Evolutionary conservation across 1,140 invertebrate genomes (phyloP).

Genomic region (Capitella teleta): DNA sequence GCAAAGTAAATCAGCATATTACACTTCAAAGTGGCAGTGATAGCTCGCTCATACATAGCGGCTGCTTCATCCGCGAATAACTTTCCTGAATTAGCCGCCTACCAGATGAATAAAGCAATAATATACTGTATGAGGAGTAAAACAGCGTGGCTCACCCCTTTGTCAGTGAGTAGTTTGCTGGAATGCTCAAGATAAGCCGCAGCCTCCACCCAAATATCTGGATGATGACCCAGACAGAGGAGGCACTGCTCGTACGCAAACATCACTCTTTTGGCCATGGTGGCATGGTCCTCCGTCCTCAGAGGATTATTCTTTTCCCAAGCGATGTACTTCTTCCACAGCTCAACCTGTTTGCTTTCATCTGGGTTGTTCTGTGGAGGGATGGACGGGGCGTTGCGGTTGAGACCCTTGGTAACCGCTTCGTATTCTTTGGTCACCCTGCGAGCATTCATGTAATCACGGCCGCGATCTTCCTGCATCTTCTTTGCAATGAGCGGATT

Average conservation of each 20-base stretch:
- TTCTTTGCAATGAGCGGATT: constrained; percentile 94
- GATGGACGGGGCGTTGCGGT: constrained; percentile 83
- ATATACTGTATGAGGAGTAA: background rate
- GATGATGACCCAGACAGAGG: constrained; percentile 90
- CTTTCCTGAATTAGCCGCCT: constrained; percentile 8
- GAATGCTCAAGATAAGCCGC: constrained; percentile 90
- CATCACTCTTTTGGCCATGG: constrained; percentile 87
- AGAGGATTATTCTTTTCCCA: constrained; percentile 97
- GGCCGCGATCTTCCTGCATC: constrained; percentile 76
- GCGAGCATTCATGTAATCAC: constrained; percentile 95
- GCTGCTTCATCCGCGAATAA: constrained; percentile 82
- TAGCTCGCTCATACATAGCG: constrained; percentile 85
- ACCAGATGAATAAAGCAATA: background rate
- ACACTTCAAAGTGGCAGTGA: constrained; percentile 64
- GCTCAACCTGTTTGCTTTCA: constrained; percentile 87
- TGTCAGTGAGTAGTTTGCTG: constrained; percentile 81
- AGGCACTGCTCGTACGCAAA: constrained; percentile 98
- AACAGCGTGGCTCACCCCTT: constrained; percentile 54
- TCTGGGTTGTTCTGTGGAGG: constrained; percentile 80
- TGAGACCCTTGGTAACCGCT: constrained; percentile 83
- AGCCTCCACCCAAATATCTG: constrained; percentile 97
- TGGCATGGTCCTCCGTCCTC: constrained; percentile 82
- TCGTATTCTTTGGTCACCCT: constrained; percentile 95
- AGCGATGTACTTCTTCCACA: constrained; percentile 98
- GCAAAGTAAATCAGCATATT: constrained; percentile 94